Conservation (phyloP, 53 echinoderm and acorn worm genomes). For the Echinometra lucunter region DNA sequence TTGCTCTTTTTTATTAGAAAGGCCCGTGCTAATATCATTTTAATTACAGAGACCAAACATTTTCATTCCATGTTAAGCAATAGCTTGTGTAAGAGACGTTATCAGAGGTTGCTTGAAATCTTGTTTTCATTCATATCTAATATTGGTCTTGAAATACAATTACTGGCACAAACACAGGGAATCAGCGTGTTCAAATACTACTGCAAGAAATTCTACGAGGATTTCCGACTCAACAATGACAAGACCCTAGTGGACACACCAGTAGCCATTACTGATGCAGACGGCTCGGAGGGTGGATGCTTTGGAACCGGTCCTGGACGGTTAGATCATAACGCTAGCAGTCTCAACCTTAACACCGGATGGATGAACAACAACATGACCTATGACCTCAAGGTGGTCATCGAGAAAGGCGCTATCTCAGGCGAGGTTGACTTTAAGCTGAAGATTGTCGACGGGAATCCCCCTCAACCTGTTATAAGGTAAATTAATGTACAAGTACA, state of each 20-base stretch:
- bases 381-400: constrained; percentile 77
- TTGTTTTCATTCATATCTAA: background rate
- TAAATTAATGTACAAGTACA: constrained; percentile 39
- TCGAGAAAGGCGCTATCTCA: constrained; percentile 75
- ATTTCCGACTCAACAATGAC: constrained; percentile 72
- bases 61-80: too few species aligned
- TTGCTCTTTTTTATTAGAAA: background rate
- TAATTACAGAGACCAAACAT: too few species aligned
- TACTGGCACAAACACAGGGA: constrained; percentile 44
- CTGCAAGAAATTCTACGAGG: constrained; percentile 84
- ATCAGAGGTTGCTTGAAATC: background rate
- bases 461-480: constrained; percentile 76
- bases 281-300: constrained; percentile 75
- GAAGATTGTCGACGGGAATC: constrained; percentile 71
- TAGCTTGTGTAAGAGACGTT: too few species aligned
- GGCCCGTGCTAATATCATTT: too few species aligned
- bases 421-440: constrained; percentile 68
- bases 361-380: constrained; percentile 77
- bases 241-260: constrained; percentile 38
- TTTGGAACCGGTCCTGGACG: constrained; percentile 77
- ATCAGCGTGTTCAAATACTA: constrained; percentile 79
- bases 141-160: background rate
- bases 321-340: constrained; percentile 53
- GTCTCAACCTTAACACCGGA: constrained; percentile 57
- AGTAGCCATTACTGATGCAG: background rate